Base-by-base conservation (phyloP, 2,888 invertebrate genomes). In the Boloria selene region DNA sequence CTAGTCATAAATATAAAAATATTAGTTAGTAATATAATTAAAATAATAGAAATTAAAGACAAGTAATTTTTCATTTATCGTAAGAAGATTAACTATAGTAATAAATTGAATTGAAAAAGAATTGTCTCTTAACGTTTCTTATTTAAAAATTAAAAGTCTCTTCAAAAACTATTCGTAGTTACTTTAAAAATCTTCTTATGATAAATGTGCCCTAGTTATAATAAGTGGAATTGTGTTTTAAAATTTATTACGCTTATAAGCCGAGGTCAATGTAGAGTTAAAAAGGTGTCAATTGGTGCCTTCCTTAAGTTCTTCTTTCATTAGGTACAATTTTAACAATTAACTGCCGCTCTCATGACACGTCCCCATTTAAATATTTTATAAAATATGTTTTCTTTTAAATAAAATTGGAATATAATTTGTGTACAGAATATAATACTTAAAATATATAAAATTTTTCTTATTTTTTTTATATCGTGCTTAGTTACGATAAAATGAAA, bases 1-100 rank as follows among this genome's bases (percentile, higher is more conserved):
- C 68, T 70, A 70, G 70, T 70, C 70, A 70, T 70, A 68, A 63
- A 59, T 65, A 26, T 68, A 61, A 50, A 61, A 47, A 31, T 13
- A 26, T 58, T 67, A 59, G 53, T 59, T 54, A 26, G 26, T 58
- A 62, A 52, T 66, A 50, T 61, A 50, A 61, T 17, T 13, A 56
- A 22, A 5, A 13, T 42, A 42, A n/a, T 47, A 6, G n/a, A 5
- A 4, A 13, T 38, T 0, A 1, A 10, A 38, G 31, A 38, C 31
- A 38, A 38, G 31, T 38, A 10, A 38, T 7, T 38, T 38, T 38
- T 38, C 31, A 38, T 38, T 38, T 7, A 38, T 38, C 31, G 10
- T 38, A 38, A 38, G 7, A 38, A 38, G 31, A 38, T 38, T 38
- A 10, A 38, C 10, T 10, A 38, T 38, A 31, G 7, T 7, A 7